Evolutionary conservation across 2,888 invertebrate species (phyloP).

Genomic region (Sarcophaga subvicina): DNA sequence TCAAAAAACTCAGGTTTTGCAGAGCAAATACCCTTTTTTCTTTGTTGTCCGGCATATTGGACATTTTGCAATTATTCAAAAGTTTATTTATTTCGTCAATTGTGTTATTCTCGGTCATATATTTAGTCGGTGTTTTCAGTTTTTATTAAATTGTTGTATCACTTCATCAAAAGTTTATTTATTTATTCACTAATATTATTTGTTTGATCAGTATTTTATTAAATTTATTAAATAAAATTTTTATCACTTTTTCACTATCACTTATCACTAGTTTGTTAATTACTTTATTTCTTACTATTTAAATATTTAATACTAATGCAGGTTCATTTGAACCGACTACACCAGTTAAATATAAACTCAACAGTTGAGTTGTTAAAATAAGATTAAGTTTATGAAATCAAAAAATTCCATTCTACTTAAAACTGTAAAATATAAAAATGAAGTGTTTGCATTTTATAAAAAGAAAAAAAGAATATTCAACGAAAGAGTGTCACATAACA

Average conservation of each 20-base stretch:
- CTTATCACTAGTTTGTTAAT: neutral
- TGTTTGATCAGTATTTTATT: too few species aligned
- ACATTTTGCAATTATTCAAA: neutral
- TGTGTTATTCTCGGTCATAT: neutral
- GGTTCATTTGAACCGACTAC: neutral
- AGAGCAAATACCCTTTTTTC: constrained; percentile 23
- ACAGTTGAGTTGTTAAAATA: neutral
- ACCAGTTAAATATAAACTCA: neutral
- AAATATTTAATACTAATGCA: neutral
- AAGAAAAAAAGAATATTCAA: too few species aligned
- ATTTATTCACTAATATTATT: too few species aligned
- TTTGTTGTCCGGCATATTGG: constrained; percentile 25
- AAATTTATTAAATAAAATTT: too few species aligned
- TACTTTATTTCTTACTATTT: neutral
- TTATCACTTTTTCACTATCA: too few species aligned
- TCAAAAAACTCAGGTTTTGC: constrained; percentile 22
- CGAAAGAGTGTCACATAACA: too few species aligned
- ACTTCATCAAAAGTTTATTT: too few species aligned
- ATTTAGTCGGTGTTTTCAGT: neutral
- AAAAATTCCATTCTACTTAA: neutral
- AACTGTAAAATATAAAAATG: neutral
- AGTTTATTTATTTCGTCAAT: neutral
- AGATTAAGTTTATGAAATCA: neutral
- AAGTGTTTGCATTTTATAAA: neutral
- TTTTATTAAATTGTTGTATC: neutral